A percentile compares a stretch with the other conserved stretches of the same genome.
Evolutionary conservation across 2,888 invertebrate species (phyloP).

Genomic region (Agrochola litura): DNA sequence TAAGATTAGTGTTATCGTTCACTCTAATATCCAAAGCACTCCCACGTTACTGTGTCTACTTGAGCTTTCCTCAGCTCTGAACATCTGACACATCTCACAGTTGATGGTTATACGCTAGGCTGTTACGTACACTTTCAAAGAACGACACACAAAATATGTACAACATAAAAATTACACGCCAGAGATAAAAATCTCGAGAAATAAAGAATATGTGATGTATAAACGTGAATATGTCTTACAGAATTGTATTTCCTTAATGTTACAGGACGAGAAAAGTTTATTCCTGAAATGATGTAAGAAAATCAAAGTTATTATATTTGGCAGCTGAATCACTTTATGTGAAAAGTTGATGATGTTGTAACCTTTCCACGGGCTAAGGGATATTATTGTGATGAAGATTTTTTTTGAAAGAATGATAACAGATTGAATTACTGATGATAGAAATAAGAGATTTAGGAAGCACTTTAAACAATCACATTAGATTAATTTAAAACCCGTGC

Average conservation of each 20-base stretch:
- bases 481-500: background rate
- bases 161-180: background rate
- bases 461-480: background rate
- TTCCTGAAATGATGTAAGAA: conserved; percentile 1
- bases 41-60: background rate
- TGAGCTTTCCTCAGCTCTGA: conserved; percentile 10
- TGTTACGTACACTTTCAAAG: conserved; percentile 9
- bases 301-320: conserved; percentile 21
- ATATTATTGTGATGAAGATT: background rate
- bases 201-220: conserved; percentile 14
- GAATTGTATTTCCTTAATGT: conserved; percentile 18
- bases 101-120: conserved; percentile 5
- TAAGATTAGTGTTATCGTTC: conserved; percentile 46
- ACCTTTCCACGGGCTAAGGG: background rate
- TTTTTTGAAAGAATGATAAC: background rate
- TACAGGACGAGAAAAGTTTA: conserved; percentile 8
- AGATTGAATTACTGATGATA: background rate
- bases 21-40: conserved; percentile 20
- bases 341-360: conserved; percentile 17
- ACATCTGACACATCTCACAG: background rate
- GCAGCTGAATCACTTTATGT: conserved; percentile 1
- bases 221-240: conserved; percentile 9
- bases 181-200: conserved; percentile 16
- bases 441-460: background rate
- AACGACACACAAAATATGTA: conserved; percentile 5